Conservation (phyloP, 2,888 invertebrate species). For the Petrophora chlorosata region DNA sequence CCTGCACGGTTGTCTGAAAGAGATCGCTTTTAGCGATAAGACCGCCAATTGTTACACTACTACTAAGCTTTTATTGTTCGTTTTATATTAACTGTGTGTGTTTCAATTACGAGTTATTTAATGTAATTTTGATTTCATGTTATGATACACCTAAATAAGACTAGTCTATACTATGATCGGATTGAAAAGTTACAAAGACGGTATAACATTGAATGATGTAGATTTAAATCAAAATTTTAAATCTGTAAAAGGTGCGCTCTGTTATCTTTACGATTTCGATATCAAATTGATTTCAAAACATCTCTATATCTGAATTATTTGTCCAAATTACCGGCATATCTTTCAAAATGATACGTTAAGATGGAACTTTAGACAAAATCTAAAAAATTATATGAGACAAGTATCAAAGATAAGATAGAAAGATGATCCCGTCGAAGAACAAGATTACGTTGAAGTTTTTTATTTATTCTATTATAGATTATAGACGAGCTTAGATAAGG, state of each 20-base stretch:
- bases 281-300: slow-evolving; percentile 14
- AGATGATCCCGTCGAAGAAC: slow-evolving; percentile 40
- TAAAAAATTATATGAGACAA: slow-evolving; percentile 43
- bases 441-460: slow-evolving; percentile 49
- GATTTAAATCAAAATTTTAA: too few species aligned
- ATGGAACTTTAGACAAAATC: slow-evolving; percentile 12
- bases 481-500: slow-evolving; percentile 43
- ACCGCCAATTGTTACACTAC: too few species aligned
- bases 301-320: slow-evolving; percentile 15
- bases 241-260: neutral
- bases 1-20: too few species aligned
- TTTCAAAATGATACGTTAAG: slow-evolving; percentile 20
- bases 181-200: too few species aligned
- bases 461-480: slow-evolving; percentile 51
- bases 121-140: too few species aligned
- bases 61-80: too few species aligned
- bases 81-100: too few species aligned
- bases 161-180: too few species aligned
- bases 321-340: slow-evolving; percentile 18
- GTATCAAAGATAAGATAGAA: slow-evolving; percentile 64
- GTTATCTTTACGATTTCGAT: neutral
- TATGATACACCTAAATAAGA: too few species aligned
- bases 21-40: too few species aligned
- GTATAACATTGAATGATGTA: too few species aligned
- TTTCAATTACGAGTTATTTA: too few species aligned